Base-by-base conservation (phyloP, 2,113 vertebrate species). In the Emydura subglobosa region DNA sequence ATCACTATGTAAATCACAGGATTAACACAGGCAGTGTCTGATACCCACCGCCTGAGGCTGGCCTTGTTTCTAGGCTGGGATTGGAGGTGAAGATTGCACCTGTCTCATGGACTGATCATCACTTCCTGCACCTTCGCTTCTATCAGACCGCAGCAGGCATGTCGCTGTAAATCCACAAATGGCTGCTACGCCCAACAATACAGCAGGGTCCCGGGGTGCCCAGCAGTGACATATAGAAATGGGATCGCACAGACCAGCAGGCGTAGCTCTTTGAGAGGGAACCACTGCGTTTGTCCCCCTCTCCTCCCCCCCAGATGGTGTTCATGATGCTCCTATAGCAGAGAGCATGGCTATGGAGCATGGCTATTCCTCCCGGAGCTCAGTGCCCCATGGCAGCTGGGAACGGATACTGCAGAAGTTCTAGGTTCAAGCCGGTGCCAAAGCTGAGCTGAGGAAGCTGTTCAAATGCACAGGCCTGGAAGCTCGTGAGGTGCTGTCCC, bases 111-210 rank as follows among this genome's bases (percentile, higher is more conserved):
- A 81, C 61, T 22, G 1, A 49, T 51, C 68, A 74, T 74, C 10
- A 29, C 50, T n/a, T 5, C 1, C 1, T 2, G 0, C n/a, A 14
- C 24, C 16, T 2, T 6, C 74, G 1, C 2, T 0, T 0, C 0
- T 21, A 2, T 54, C 57, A 10, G 47, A 57, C 61, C n/a, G 53
- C 0, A 0, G 5, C 31, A 84, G 8, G 59, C 27, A 34, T 59
- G 22, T 0, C 0, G 2, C 1, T 4, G 4, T 2, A 7, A 0
- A 1, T 59, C 19, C 65, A 72, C 9, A 22, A 19, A 39, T 39
- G 10, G 65, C 34, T 39, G 61, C 4, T 8, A 31, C 34, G 65
- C 17, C 7, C 65, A 21, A 4, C 17, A 9, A 10, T n/a, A 12
- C 61, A 34, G 31, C 31, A 14, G 59, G 29, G 29, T 61, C 59